Evolutionary conservation across 1,140 invertebrate species (phyloP).

Genomic region (Nephotettix cincticeps): DNA sequence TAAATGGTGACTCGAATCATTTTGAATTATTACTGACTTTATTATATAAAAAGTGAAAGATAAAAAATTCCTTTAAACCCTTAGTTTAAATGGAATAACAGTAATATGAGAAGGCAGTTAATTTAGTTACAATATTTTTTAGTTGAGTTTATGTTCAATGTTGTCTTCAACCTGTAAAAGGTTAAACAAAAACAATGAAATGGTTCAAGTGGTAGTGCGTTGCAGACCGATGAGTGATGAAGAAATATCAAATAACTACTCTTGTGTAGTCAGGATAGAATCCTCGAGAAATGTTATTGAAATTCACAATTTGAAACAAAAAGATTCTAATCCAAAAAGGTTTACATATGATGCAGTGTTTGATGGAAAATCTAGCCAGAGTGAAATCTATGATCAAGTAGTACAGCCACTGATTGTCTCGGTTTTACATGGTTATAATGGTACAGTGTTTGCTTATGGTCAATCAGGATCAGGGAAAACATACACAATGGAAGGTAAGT

Average conservation of each 20-base stretch:
- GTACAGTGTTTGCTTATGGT: constrained; percentile 96
- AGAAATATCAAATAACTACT: constrained; percentile 71
- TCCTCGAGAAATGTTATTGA: constrained; percentile 64
- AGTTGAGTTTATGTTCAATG: no score
- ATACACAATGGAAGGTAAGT: constrained; percentile 88
- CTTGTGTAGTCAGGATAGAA: constrained; percentile 65
- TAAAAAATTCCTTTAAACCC: no score
- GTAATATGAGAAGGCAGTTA: no score
- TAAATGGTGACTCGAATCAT: no score
- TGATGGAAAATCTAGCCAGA: constrained; percentile 82
- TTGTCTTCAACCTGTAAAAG: no score
- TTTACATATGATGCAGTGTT: constrained; percentile 96
- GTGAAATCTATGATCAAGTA: constrained; percentile 94
- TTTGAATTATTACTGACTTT: no score
- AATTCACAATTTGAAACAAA: constrained; percentile 60
- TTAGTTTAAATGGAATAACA: no score
- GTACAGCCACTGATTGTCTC: constrained; percentile 92
- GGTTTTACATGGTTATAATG: constrained; percentile 94
- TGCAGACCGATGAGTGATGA: constrained; percentile 86
- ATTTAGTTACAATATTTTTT: no score
- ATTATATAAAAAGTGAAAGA: no score
- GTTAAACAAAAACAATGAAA: neutral
- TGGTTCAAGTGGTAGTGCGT: constrained; percentile 77
- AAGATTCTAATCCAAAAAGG: constrained; percentile 62
- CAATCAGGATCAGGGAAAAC: constrained; percentile 98